These are phyloP conservation scores for Polypedilum vanderplanki DNA, from an alignment of 1,140 invertebrate genomes.

Conservation along the genomic window DNA sequence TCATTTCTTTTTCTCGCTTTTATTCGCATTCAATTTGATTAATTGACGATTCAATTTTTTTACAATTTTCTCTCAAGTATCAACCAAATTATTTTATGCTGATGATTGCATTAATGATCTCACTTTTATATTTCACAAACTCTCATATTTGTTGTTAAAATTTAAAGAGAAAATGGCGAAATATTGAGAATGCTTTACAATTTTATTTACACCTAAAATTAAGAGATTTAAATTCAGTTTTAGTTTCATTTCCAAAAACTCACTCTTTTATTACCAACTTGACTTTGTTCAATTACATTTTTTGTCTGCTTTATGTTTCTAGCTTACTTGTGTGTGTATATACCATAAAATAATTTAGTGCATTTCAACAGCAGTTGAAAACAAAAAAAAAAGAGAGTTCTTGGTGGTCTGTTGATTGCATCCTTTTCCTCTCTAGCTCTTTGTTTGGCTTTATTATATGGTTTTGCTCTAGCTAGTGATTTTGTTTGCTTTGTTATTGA, in stretches of 20 bases:
- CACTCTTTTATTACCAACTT: too few relatives aligned
- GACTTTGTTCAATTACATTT: not conserved
- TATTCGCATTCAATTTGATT: not conserved
- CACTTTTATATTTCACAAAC: not conserved
- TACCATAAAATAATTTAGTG: constrained; percentile 13
- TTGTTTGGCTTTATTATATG: not conserved
- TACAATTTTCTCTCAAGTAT: not conserved
- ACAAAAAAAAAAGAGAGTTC: not conserved
- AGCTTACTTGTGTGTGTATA: not conserved
- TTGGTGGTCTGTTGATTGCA: constrained; percentile 16
- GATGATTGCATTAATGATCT: not conserved
- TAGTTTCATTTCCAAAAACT: too few relatives aligned
- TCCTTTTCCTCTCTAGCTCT: not conserved
- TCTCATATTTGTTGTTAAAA: not conserved
- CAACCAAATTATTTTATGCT: not conserved
- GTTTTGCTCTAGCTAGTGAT: not conserved
- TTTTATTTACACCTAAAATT: too few relatives aligned
- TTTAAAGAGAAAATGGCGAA: too few relatives aligned
- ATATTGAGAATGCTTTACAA: too few relatives aligned
- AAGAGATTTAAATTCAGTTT: too few relatives aligned
- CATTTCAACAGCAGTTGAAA: not conserved
- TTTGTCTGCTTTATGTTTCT: constrained; percentile 18
- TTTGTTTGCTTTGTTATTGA: not conserved
- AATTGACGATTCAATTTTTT: not conserved
- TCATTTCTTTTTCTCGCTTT: not conserved